phyloP scores from a whole-genome alignment of 2,113 vertebrate species.

The Muscicapa adusta region DNA sequence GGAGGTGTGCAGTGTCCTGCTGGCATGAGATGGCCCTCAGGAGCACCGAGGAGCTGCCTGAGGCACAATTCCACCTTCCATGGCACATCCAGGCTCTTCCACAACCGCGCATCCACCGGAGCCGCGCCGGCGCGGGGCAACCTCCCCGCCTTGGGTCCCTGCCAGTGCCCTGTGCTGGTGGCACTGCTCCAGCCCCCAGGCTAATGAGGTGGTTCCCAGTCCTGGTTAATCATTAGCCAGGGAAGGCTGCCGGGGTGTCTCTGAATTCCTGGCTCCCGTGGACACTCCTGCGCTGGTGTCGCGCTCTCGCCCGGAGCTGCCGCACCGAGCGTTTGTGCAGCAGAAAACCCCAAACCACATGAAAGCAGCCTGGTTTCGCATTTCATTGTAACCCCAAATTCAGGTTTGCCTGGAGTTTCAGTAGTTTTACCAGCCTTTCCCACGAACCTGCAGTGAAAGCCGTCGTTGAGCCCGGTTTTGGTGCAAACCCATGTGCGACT shows the following conservation, averaged over 20 bases:
- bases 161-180: background rate
- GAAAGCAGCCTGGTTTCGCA: constrained; percentile 19
- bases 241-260: background rate
- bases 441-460: background rate
- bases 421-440: constrained; percentile 4
- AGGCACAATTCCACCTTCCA: fast-evolving
- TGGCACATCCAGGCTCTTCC: background rate
- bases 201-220: background rate
- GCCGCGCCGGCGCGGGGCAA: background rate
- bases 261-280: background rate
- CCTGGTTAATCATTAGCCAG: constrained; percentile 10
- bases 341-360: constrained; percentile 64
- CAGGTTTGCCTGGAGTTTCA: constrained; percentile 32
- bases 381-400: constrained; percentile 31
- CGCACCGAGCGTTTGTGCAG: constrained; percentile 12
- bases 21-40: background rate
- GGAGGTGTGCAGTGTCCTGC: background rate
- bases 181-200: background rate
- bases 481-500: background rate
- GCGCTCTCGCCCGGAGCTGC: background rate
- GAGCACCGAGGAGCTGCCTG: background rate
- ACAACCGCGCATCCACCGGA: fast-evolving
- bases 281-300: background rate
- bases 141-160: background rate
- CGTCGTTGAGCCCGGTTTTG: background rate